Base-by-base conservation (phyloP, 2,797 vertebrate species). In the Myotis myotis region DNA sequence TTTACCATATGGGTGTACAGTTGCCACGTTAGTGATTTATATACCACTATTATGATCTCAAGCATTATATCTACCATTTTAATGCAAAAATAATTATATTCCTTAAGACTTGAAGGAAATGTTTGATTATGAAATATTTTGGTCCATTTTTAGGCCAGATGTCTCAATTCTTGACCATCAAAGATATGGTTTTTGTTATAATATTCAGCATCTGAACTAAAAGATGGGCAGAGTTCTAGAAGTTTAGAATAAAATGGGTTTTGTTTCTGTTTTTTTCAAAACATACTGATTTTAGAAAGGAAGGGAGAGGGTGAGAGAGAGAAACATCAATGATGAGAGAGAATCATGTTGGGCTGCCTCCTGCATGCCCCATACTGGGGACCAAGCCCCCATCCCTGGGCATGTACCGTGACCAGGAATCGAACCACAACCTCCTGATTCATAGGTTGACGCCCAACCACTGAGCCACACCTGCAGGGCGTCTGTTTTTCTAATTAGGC, bases 91-190 rank as follows among this genome's bases (percentile, higher is more conserved):
- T 70, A 17, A 55, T n/a, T 10, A 12, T 66, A 3, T 41, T 66
- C 60, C 47, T 84, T 78, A 55, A 55, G 55, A 83, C 76, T 82
- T 89, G 30, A 6, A 79, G 76, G 41, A 81, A 38, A 53, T 72
- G 41, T n/a, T 75, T 87, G 38, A 83, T 89, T 84, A 68, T 72
- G 68, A 86, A 78, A 75, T 85, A 90, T 70, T 84, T 89, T 87
- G 38, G 4, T 60, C 62, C 44, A n/a, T 81, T 68, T 82, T 20
- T 36, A 64, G 55, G 62, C 33, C 41, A 72, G 16, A 66, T 89
- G 13, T 87, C 41, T 89, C 53, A 79, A 6, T 80, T 87, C 66
- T 89, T 82, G 23, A 49, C 33, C 33, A 12, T 23, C 22, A 2
- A 70, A n/a, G 53, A 51, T n/a, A 2, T 25, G 4, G 28, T 86